A percentile compares a stretch with the other conserved stretches of the same genome.
phyloP scores from a whole-genome alignment of 2,797 vertebrate genomes.

The Tapirus indicus region DNA sequence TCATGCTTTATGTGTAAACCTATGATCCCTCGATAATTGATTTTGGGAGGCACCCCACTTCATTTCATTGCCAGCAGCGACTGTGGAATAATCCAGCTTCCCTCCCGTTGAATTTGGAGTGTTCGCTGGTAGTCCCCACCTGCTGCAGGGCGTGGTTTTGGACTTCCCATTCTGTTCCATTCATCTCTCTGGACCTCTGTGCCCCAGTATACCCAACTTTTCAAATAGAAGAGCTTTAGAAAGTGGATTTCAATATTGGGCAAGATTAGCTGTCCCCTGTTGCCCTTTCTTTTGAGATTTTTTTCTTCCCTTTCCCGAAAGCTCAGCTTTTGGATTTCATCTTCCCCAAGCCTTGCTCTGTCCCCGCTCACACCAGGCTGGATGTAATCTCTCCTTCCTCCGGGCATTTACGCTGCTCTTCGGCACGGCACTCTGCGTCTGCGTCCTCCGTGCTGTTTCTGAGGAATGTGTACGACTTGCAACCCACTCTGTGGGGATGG shows the following conservation, averaged over 20 bases:
- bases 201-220: neutral
- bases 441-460: rapidly evolving
- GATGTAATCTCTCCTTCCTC: neutral
- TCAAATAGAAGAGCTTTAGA: neutral
- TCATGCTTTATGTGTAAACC: neutral
- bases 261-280: neutral
- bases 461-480: too few relatives aligned
- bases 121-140: neutral
- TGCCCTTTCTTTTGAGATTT: neutral
- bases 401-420: rapidly evolving
- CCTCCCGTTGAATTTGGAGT: neutral
- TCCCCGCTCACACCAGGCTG: neutral
- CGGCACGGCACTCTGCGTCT: rapidly evolving
- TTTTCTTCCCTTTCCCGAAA: neutral
- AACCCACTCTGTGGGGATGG: neutral
- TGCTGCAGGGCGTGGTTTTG: neutral
- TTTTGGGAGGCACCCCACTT: neutral
- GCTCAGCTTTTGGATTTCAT: neutral
- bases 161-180: neutral
- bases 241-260: neutral
- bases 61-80: neutral
- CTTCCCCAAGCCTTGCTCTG: neutral
- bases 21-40: neutral
- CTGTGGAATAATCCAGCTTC: neutral
- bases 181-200: neutral